phyloP scores from a whole-genome alignment of 2,888 invertebrate species.

The Dasysyrphus albostriatus region DNA sequence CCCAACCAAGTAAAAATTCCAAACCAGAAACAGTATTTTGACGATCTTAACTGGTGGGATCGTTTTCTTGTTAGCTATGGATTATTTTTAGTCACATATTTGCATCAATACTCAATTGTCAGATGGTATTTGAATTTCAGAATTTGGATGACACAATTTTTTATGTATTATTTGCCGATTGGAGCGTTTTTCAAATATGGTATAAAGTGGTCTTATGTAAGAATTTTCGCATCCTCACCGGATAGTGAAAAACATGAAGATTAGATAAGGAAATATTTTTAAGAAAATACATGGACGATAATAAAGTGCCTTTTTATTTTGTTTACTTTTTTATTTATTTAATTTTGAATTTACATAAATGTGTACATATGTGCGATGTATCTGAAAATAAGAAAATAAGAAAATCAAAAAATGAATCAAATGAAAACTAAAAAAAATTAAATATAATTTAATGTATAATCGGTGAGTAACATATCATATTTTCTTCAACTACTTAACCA shows the following conservation, averaged over 20 bases:
- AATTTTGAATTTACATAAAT: too few species aligned
- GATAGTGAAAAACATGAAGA: conserved; percentile 76
- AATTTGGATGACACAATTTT: conserved; percentile 86
- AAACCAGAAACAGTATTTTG: conserved; percentile 83
- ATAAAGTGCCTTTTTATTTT: conserved; percentile 11
- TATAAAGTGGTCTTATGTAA: conserved; percentile 86
- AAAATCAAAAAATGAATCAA: too few species aligned
- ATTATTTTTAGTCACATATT: conserved; percentile 80
- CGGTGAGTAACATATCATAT: too few species aligned
- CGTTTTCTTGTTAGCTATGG: conserved; percentile 81
- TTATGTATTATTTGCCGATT: conserved; percentile 89
- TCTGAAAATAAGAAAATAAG: neutral
- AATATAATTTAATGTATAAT: too few species aligned
- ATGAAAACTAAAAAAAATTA: too few species aligned
- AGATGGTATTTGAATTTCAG: conserved; percentile 87
- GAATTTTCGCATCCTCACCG: conserved; percentile 84
- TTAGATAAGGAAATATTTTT: conserved; percentile 68
- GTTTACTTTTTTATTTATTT: neutral
- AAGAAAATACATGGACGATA: neutral
- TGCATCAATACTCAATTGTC: conserved; percentile 85
- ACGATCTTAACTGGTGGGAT: conserved; percentile 84
- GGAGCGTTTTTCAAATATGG: conserved; percentile 89
- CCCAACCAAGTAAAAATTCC: conserved; percentile 77
- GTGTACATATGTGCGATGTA: too few species aligned
- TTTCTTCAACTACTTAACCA: too few species aligned